Evolutionary conservation across 2,797 vertebrate genomes (phyloP).

Genomic region (Micrastur ruficollis): DNA sequence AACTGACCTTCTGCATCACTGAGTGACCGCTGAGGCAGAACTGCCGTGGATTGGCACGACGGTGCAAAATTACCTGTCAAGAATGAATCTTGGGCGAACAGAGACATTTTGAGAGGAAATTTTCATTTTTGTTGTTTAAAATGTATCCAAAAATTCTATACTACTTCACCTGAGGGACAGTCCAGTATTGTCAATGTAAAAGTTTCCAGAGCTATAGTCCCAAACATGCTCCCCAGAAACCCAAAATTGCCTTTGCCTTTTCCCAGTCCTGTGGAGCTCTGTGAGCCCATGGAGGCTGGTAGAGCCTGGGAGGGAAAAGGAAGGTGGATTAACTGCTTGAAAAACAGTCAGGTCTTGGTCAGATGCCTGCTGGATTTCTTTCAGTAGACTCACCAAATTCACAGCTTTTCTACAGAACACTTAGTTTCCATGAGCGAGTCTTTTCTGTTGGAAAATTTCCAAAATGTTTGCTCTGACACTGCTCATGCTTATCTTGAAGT

Average conservation of each 20-base stretch:
- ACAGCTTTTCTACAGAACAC: neutral
- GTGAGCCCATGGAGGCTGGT: neutral
- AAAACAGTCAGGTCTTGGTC: neutral
- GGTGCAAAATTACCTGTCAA: neutral
- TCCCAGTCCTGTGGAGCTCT: neutral
- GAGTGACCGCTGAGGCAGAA: neutral
- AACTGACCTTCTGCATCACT: neutral
- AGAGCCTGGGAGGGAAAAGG: neutral
- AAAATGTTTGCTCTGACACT: neutral
- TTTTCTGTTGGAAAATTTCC: conserved; percentile 12
- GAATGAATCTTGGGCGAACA: neutral
- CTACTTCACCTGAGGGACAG: neutral
- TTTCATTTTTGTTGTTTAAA: neutral
- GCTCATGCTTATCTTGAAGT: conserved; percentile 2
- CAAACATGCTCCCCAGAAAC: neutral
- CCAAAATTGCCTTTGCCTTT: neutral
- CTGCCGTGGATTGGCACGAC: neutral
- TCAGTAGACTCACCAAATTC: conserved; percentile 28
- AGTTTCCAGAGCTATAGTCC: neutral
- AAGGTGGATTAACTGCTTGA: neutral
- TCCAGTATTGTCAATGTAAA: neutral
- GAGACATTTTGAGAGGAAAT: neutral
- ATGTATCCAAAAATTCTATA: neutral
- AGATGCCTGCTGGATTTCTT: neutral
- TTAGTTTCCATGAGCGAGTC: neutral